Evolutionary conservation across 2,113 vertebrate genomes (phyloP).

Genomic region (Lagopus muta): DNA sequence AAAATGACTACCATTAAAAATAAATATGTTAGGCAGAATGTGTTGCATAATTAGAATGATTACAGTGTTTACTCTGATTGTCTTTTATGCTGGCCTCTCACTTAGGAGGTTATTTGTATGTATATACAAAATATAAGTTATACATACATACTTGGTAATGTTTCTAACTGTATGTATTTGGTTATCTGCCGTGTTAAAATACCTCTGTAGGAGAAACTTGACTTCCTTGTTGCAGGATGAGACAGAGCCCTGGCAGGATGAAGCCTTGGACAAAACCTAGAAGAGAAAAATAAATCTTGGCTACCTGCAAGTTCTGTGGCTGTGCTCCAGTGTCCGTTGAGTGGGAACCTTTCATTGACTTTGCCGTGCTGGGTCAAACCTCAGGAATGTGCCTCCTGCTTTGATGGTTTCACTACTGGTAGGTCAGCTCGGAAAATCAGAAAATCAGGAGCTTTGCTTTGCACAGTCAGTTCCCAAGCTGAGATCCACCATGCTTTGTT

Average conservation of each 20-base stretch:
- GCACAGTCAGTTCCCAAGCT: background rate
- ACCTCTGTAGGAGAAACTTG: background rate
- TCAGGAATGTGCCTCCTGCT: conserved; percentile 31
- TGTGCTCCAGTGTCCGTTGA: background rate
- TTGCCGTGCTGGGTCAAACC: background rate
- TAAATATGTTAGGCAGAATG: conserved; percentile 52
- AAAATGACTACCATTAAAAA: conserved; percentile 65
- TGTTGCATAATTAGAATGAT: conserved; percentile 59
- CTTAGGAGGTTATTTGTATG: conserved; percentile 9
- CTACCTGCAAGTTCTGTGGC: background rate
- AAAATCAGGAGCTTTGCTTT: conserved; percentile 12
- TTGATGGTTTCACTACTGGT: conserved; percentile 43
- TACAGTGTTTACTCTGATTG: conserved; percentile 9
- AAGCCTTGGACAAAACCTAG: conserved; percentile 2
- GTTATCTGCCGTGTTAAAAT: conserved; percentile 28
- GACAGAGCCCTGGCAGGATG: background rate
- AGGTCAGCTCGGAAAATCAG: background rate
- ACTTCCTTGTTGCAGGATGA: conserved; percentile 44
- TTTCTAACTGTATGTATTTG: conserved; percentile 6
- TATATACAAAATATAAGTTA: background rate
- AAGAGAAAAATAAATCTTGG: background rate
- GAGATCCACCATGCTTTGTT: accelerated
- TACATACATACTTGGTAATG: background rate
- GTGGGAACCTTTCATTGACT: conserved; percentile 29
- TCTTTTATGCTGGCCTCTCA: conserved; percentile 12